Conservation (phyloP, 2,888 invertebrate species). For the Ormyrus rosae region DNA sequence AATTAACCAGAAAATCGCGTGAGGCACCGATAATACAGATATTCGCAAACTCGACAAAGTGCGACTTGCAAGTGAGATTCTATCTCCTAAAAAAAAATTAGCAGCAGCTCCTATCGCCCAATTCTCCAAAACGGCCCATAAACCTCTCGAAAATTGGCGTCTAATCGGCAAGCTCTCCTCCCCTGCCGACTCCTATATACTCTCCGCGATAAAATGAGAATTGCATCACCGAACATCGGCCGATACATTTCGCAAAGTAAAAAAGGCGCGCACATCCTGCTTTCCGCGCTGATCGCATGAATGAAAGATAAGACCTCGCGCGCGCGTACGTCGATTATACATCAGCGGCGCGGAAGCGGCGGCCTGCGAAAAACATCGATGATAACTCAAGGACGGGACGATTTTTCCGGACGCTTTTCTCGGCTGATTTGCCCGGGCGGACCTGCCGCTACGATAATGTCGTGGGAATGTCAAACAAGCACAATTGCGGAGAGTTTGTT, state of each 20-base stretch:
- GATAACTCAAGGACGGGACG: slow-evolving; percentile 4
- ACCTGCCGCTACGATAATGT: no score
- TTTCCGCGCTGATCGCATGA: slow-evolving; percentile 35
- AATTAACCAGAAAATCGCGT: no score
- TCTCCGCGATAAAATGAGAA: neutral
- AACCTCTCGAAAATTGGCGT: no score
- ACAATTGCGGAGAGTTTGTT: no score
- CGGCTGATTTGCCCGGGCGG: no score
- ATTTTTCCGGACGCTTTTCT: no score
- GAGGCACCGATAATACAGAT: no score
- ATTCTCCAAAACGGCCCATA: neutral
- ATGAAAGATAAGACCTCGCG: slow-evolving; percentile 47
- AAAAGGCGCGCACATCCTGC: slow-evolving; percentile 35
- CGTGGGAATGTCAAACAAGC: no score
- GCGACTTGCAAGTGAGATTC: no score
- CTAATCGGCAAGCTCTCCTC: neutral
- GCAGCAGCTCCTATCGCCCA: neutral
- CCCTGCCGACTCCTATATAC: neutral
- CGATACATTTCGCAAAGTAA: slow-evolving; percentile 21
- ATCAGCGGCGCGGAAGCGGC: neutral
- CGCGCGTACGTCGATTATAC: neutral
- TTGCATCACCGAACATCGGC: slow-evolving; percentile 14
- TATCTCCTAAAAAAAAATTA: neutral
- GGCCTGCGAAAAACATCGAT: slow-evolving; percentile 7
- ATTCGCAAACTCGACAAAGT: no score